A percentile compares a stretch with the other conserved stretches of the same genome.
These are phyloP conservation scores for Dendrocopos noguchii DNA, from an alignment of 2,113 vertebrate genomes.

Conservation along the genomic window DNA sequence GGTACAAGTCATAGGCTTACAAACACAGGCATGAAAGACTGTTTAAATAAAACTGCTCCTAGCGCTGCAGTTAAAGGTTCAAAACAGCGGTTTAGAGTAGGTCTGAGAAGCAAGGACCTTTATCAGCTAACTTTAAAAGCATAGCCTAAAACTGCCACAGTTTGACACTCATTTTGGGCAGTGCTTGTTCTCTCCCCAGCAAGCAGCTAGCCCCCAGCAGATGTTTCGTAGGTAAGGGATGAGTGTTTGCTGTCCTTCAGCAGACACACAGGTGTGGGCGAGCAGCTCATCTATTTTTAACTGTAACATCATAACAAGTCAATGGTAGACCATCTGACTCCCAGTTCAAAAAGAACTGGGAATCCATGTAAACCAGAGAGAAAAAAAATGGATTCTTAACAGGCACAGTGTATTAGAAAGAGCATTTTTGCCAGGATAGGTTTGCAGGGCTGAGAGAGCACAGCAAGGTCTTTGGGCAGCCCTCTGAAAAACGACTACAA, in stretches of 20 bases:
- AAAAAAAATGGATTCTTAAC: not conserved
- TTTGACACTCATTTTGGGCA: not conserved
- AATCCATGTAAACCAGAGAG: not conserved
- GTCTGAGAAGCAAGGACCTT: slow-evolving; percentile 15
- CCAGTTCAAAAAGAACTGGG: not conserved
- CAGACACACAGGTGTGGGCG: not conserved
- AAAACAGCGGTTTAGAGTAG: not conserved
- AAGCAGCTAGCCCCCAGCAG: not conserved
- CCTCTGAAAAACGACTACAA: not conserved
- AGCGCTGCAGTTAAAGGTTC: slow-evolving; percentile 16
- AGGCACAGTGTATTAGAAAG: not conserved
- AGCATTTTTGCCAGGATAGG: not conserved
- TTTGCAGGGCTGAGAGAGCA: not conserved
- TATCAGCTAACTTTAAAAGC: not conserved
- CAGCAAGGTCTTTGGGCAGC: not conserved
- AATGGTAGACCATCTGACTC: not conserved
- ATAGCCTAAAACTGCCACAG: no score
- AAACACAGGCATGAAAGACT: not conserved
- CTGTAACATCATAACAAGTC: not conserved
- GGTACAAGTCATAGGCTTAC: not conserved
- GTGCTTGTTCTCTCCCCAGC: not conserved
- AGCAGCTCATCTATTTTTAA: slow-evolving; percentile 2
- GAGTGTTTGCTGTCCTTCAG: not conserved
- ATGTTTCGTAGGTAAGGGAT: not conserved
- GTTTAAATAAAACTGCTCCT: slow-evolving; percentile 54